These are phyloP conservation scores for Drosophila diplacantha DNA, from an alignment of 2,888 invertebrate genomes.

Conservation along the genomic window DNA sequence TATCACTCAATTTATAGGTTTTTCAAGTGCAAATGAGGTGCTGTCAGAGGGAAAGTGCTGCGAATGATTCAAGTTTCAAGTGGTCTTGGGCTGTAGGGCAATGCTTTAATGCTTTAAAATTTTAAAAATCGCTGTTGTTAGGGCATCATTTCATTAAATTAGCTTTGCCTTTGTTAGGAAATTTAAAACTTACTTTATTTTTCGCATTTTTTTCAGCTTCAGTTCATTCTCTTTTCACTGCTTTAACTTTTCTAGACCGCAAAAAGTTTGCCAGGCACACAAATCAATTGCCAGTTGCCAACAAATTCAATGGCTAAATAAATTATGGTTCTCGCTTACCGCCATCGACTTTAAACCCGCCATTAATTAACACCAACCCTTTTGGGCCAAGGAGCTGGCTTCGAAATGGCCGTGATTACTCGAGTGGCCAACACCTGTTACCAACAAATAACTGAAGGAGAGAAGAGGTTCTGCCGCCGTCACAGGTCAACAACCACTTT, in stretches of 20 bases:
- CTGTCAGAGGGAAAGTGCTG: constrained; percentile 18
- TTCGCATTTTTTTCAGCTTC: neutral
- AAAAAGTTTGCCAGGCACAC: constrained; percentile 9
- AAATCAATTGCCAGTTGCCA: constrained; percentile 24
- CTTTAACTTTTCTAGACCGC: neutral
- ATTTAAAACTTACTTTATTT: neutral
- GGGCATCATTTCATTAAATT: constrained; percentile 5
- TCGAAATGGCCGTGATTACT: constrained; percentile 30
- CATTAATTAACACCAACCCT: constrained; percentile 40
- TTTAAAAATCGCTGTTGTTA: neutral
- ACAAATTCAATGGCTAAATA: constrained; percentile 26
- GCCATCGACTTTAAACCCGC: constrained; percentile 29
- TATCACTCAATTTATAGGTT: constrained; percentile 40
- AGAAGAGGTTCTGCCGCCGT: constrained; percentile 5
- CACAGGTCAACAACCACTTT: constrained; percentile 43
- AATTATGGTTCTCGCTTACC: constrained; percentile 36
- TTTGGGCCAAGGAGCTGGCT: constrained; percentile 19
- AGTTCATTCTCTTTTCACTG: constrained; percentile 6
- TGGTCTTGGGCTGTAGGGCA: neutral
- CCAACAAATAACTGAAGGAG: constrained; percentile 32
- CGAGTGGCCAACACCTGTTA: constrained; percentile 34
- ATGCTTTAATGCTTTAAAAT: neutral
- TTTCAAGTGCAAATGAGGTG: constrained; percentile 36
- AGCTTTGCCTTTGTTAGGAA: neutral
- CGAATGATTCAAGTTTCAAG: constrained; percentile 25